These are phyloP conservation scores for Morone chrysops DNA, from an alignment of 2,113 vertebrate species.

Conservation along the genomic window DNA sequence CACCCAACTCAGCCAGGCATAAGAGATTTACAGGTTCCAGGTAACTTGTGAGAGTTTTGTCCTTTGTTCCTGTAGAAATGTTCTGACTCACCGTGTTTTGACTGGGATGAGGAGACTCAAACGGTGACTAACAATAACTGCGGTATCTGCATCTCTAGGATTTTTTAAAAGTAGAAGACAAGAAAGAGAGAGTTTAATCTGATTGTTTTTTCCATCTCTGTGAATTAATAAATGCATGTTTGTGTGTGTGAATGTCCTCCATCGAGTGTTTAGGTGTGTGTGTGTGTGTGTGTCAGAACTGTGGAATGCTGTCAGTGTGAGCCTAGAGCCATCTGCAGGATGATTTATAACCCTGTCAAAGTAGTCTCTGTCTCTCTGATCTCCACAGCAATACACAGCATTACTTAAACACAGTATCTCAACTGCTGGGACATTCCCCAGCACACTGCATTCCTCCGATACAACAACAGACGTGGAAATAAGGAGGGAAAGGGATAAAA, in stretches of 20 bases:
- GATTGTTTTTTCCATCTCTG: neutral
- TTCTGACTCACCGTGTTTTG: constrained; percentile 59
- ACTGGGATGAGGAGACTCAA: constrained; percentile 5
- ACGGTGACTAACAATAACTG: neutral
- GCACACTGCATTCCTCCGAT: constrained; percentile 45
- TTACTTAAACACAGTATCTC: constrained; percentile 25
- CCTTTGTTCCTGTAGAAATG: neutral
- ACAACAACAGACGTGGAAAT: neutral
- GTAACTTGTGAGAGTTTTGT: neutral
- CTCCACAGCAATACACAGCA: constrained; percentile 31
- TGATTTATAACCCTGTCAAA: constrained; percentile 72
- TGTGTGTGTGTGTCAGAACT: constrained; percentile 54
- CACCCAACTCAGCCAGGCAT: no score
- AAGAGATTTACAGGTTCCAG: neutral
- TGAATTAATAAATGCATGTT: neutral
- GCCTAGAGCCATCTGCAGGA: constrained; percentile 52
- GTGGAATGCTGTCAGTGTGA: constrained; percentile 71
- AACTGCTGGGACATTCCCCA: constrained; percentile 43
- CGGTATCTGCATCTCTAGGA: constrained; percentile 1
- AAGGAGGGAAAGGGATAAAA: neutral
- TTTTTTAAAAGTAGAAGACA: neutral
- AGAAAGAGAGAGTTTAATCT: constrained; percentile 4
- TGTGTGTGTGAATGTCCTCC: constrained; percentile 8
- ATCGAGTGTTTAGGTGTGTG: neutral
- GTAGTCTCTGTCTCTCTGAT: constrained; percentile 52